phyloP scores from a whole-genome alignment of 2,888 invertebrate genomes.

The Polia nebulosa region DNA sequence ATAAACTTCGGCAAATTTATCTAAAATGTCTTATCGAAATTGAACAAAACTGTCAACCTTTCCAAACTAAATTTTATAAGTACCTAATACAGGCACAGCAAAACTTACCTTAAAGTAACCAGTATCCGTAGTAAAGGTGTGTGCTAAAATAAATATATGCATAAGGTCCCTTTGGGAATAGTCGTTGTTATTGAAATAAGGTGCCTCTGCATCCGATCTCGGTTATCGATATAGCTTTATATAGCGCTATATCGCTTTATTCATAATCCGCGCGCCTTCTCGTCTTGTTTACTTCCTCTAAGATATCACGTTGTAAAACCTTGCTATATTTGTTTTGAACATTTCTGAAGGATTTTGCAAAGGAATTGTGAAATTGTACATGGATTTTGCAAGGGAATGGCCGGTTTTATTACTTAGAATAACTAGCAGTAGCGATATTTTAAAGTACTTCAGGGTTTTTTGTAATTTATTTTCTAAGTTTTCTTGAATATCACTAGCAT shows the following conservation, averaged over 20 bases:
- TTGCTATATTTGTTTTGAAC: slow-evolving; percentile 57
- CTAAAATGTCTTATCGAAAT: no score
- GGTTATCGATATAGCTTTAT: slow-evolving; percentile 81
- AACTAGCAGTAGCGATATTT: background rate
- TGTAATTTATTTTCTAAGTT: background rate
- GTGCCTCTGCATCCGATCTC: slow-evolving; percentile 78
- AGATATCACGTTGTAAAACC: slow-evolving; percentile 72
- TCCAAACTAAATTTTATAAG: background rate
- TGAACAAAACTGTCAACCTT: no score
- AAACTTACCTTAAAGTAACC: slow-evolving; percentile 43
- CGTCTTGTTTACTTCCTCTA: slow-evolving; percentile 74
- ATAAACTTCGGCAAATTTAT: no score
- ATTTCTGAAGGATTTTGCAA: slow-evolving; percentile 42
- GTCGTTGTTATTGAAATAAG: slow-evolving; percentile 87
- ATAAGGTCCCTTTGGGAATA: slow-evolving; percentile 77
- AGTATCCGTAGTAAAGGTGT: slow-evolving; percentile 65
- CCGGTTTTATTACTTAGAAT: slow-evolving; percentile 1
- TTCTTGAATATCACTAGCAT: background rate
- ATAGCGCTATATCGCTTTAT: slow-evolving; percentile 55
- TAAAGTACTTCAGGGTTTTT: background rate
- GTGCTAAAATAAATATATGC: slow-evolving; percentile 77
- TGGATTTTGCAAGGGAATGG: slow-evolving; percentile 16
- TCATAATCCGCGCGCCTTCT: slow-evolving; percentile 77
- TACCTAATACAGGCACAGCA: background rate
- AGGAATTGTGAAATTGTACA: slow-evolving; percentile 34